These are phyloP conservation scores for Sarotherodon lohbergeri DNA, from an alignment of 2,113 vertebrate species.

Conservation along the genomic window DNA sequence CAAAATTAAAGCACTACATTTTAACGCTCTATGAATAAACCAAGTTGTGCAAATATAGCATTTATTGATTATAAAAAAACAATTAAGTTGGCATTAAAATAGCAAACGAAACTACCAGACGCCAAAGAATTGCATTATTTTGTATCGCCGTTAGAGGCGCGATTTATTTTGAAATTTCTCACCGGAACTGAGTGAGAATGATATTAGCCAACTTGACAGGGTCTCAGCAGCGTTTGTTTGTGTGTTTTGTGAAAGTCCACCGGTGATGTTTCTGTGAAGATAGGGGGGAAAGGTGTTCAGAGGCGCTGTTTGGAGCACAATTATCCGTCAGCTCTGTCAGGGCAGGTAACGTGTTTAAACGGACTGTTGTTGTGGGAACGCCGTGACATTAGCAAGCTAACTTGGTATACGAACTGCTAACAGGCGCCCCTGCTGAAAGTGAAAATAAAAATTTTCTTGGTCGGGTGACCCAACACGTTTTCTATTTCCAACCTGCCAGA, in stretches of 20 bases:
- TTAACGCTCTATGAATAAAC: background rate
- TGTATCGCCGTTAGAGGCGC: background rate
- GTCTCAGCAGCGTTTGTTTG: fast-evolving
- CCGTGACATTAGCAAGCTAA: background rate
- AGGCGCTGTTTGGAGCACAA: background rate
- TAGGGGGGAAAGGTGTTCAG: background rate
- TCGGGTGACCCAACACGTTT: background rate
- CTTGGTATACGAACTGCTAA: background rate
- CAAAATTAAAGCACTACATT: background rate
- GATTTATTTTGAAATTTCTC: background rate
- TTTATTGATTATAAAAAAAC: background rate
- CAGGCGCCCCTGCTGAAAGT: too few species aligned
- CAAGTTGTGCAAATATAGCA: background rate
- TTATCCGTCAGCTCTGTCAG: background rate
- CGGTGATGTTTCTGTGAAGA: background rate
- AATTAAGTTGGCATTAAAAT: background rate
- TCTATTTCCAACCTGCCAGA: background rate
- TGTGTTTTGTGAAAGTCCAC: background rate
- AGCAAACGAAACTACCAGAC: background rate
- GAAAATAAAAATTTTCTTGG: background rate
- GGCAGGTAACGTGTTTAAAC: constrained; percentile 13
- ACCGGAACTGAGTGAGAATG: background rate
- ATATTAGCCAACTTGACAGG: background rate
- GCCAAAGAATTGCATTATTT: background rate
- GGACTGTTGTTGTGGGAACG: background rate